Evolutionary conservation across 1,140 invertebrate species (phyloP).

Genomic region (Tetraneura akinire): DNA sequence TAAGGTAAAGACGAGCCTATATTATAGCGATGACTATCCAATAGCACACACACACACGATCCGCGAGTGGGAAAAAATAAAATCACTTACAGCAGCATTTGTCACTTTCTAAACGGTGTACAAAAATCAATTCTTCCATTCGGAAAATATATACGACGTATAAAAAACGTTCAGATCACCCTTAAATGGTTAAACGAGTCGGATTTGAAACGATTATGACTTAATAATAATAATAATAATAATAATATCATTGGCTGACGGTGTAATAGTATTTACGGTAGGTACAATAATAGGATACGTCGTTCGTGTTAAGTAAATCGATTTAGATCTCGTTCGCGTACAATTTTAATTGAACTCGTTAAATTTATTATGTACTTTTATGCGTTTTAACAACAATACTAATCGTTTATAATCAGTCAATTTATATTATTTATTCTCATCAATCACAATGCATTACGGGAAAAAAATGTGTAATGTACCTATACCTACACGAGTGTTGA

Average conservation of each 20-base stretch:
- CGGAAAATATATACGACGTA: too few relatives aligned
- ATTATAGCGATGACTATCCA: not conserved
- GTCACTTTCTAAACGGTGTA: slow-evolving; percentile 37
- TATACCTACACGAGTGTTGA: too few relatives aligned
- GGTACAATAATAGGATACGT: not conserved
- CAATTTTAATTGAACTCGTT: too few relatives aligned
- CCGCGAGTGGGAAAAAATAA: slow-evolving; percentile 19
- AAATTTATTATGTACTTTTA: too few relatives aligned
- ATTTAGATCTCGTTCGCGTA: too few relatives aligned
- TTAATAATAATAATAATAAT: not conserved
- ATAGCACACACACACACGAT: too few relatives aligned
- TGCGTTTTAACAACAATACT: too few relatives aligned
- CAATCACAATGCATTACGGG: too few relatives aligned
- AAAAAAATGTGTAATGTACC: too few relatives aligned
- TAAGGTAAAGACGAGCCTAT: slow-evolving; percentile 42
- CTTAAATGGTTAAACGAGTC: not conserved
- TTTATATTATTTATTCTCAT: too few relatives aligned
- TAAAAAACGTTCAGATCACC: not conserved
- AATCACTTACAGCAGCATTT: slow-evolving; percentile 11
- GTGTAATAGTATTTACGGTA: not conserved
- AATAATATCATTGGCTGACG: too few relatives aligned
- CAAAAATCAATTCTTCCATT: slow-evolving; percentile 19
- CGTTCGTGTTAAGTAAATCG: not conserved
- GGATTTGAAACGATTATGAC: not conserved
- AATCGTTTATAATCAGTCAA: too few relatives aligned